phyloP scores from a whole-genome alignment of 2,797 vertebrate genomes.

The Zonotrichia albicollis region DNA sequence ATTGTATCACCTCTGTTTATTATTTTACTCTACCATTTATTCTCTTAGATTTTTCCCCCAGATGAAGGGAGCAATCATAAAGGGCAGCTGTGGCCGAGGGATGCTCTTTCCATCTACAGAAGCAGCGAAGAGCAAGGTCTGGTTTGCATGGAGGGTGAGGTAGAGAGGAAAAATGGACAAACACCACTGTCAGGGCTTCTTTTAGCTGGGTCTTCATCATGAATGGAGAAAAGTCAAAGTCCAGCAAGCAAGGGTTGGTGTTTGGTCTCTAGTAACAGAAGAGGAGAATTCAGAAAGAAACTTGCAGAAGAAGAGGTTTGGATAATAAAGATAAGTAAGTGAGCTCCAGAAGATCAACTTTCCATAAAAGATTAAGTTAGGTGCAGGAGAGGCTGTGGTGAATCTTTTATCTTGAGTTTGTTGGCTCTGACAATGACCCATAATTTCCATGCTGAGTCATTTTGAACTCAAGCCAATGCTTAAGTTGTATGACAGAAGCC shows the following conservation, averaged over 20 bases:
- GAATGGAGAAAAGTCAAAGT: neutral
- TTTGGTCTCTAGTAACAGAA: neutral
- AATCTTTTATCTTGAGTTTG: neutral
- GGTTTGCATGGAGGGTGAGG: fast-evolving
- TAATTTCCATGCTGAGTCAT: neutral
- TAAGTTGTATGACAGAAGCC: neutral
- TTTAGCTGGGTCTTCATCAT: neutral
- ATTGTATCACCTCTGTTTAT: neutral
- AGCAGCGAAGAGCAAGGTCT: neutral
- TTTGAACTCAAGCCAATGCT: neutral
- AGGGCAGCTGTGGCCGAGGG: neutral
- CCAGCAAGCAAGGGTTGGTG: neutral
- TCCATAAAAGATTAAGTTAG: neutral
- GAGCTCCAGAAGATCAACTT: neutral
- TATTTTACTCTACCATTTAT: neutral
- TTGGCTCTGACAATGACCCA: neutral
- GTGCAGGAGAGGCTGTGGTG: neutral
- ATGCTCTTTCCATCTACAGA: neutral
- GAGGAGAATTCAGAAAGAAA: neutral
- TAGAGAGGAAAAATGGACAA: neutral
- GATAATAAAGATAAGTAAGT: neutral
- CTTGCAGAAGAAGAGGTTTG: neutral
- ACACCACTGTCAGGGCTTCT: neutral
- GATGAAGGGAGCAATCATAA: neutral
- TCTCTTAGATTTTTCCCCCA: neutral